Percentiles rank a stretch among this genome's conserved stretches.
Conservation (phyloP, 2,113 vertebrate species). For the Enhydra lutris region DNA sequence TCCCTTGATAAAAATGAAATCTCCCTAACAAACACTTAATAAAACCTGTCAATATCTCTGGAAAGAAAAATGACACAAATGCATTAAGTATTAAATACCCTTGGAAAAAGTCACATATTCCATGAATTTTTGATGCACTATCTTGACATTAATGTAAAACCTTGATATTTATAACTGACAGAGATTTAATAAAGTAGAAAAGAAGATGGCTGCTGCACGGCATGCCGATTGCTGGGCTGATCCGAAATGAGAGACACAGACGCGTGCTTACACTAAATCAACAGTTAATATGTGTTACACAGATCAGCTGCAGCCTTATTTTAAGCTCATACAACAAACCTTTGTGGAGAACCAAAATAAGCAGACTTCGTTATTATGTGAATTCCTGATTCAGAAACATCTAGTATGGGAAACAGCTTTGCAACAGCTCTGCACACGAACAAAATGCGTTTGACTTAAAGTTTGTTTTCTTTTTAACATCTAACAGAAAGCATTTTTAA, state of each 20-base stretch:
- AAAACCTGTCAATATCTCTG: conserved; percentile 90
- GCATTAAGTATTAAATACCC: conserved; percentile 92
- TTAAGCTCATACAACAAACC: conserved; percentile 72
- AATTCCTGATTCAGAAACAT: conserved; percentile 67
- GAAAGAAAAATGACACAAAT: conserved; percentile 90
- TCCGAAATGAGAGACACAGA: conserved; percentile 76
- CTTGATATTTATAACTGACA: conserved; percentile 92
- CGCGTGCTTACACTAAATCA: conserved; percentile 79
- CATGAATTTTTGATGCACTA: conserved; percentile 93
- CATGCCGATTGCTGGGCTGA: conserved; percentile 81
- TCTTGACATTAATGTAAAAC: conserved; percentile 93
- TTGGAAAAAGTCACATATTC: conserved; percentile 88
- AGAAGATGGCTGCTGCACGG: conserved; percentile 80
- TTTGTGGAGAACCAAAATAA: conserved; percentile 69
- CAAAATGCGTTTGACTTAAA: not conserved
- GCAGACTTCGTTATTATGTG: conserved; percentile 57
- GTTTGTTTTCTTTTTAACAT: not conserved
- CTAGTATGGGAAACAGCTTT: conserved; percentile 58
- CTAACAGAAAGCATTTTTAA: conserved; percentile 48
- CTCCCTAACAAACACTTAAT: conserved; percentile 91
- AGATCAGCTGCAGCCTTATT: conserved; percentile 62
- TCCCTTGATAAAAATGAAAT: conserved; percentile 87
- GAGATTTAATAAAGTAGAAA: conserved; percentile 88
- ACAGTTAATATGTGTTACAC: conserved; percentile 69
- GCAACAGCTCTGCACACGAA: conserved; percentile 54